These are phyloP conservation scores for Chaetodon trifasciatus DNA, from an alignment of 2,797 vertebrate genomes.

Conservation along the genomic window DNA sequence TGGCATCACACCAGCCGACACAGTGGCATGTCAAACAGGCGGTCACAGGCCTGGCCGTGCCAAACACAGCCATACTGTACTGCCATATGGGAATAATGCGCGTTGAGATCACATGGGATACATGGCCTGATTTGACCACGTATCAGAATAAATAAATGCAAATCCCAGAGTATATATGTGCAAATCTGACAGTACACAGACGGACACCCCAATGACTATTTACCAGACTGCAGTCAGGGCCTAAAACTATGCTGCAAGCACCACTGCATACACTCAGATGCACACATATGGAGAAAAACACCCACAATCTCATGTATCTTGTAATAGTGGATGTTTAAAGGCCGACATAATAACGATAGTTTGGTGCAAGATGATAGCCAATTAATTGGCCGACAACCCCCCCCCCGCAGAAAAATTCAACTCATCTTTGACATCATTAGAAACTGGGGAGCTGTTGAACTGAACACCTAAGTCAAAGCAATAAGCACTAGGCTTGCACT, in stretches of 20 bases:
- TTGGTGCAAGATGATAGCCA: too few species aligned
- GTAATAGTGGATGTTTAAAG: too few species aligned
- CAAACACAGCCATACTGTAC: constrained; percentile 60
- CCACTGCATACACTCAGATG: constrained; percentile 7
- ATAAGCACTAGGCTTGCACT: too few species aligned
- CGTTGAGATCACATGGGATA: constrained; percentile 33
- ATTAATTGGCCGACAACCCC: too few species aligned
- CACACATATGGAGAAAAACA: constrained; percentile 1
- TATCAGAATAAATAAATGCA: constrained; percentile 38
- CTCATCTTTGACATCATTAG: too few species aligned
- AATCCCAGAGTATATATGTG: constrained; percentile 17
- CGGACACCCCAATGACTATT: constrained; percentile 26
- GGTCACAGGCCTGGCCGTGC: constrained; percentile 47
- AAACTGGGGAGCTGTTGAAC: too few species aligned
- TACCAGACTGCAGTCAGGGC: constrained; percentile 36
- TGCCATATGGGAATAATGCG: constrained; percentile 64
- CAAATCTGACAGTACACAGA: constrained; percentile 14
- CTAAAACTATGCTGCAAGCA: constrained; percentile 18
- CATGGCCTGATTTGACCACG: constrained; percentile 20
- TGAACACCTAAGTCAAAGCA: too few species aligned
- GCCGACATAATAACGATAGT: too few species aligned
- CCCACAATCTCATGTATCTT: not conserved
- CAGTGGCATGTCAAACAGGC: constrained; percentile 76
- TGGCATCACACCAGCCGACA: constrained; percentile 72
- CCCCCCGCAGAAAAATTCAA: too few species aligned